Evolutionary conservation across 2,113 vertebrate genomes (phyloP), one percentile per base, ranked within the genome.

Genomic region (Nesoenas mayeri): DNA sequence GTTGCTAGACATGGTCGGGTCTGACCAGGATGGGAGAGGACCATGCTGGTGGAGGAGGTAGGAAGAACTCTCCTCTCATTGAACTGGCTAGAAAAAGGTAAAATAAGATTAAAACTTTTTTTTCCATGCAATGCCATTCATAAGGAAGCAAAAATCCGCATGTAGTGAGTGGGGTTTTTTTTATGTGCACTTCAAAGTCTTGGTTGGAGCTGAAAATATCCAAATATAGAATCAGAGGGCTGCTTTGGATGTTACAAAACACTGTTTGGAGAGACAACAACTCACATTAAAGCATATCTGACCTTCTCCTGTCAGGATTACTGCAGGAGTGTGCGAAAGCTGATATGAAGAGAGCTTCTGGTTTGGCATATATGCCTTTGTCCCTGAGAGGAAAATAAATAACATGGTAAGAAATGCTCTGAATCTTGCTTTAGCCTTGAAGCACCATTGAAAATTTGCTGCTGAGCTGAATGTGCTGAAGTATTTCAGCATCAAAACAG

Each of bases 1-100:
- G 22, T 5, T 2, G 0, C 32, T 51, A 38, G 62, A 29, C 15
- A 0, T 5, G 29, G 8, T 24, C 3, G 0, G 53, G 28, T 26
- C 34, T 0, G 1, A 38, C 36, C 26, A 34, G 64, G 11, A 7
- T 53, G n/a, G 26, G 15, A 11, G 36, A 78, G 16, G 19, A 36
- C 50, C 12, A 17, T 6, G 3, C 60, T 50, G 67, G 28, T 48
- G 31, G 5, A 29, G 31, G 22, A 58, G 67, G 56, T 15, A 17
- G 17, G 6, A 75, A 40, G 20, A 42, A 10, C 9, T 61, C 10
- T 67, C 9, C 4, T 4, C 3, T 4, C 66, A 15, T 12, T 58
- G 38, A 79, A 15, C 11, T 40, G 48, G 6, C 25, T 50, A 28
- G 29, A 67, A 18, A 44, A 73, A 91, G 16, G 15, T 48, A 64